Base-by-base conservation (phyloP, 2,113 vertebrate genomes). In the Crocuta crocuta region DNA sequence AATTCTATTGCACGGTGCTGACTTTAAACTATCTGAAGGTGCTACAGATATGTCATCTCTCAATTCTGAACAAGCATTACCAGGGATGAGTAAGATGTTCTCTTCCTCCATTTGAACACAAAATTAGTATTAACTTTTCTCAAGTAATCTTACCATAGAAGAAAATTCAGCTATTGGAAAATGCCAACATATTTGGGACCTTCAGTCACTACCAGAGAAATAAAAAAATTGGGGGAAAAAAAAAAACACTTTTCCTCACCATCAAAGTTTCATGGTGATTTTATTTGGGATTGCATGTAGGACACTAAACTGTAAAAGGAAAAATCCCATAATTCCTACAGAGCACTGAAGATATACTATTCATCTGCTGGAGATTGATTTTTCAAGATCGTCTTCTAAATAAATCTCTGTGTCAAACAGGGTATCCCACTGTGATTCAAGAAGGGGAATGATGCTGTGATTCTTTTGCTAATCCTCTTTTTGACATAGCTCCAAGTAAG, bases 91-190 rank as follows among this genome's bases (percentile, higher is more conserved):
- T 31, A 33, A 50, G 33, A 43, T 16, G 10, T 39, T 5, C 48
- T 63, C 28, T 68, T 17, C 21, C 74, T 10, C 26, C 7, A 53
- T 45, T 11, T n/a, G 39, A 92, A n/a, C 13, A 23, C 50, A 73
- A 50, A 84, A 9, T 28, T n/a, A 82, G 48, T 61, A 55, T 33
- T 78, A 78, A 45, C 8, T 50, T 85, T 89, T 28, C 8, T 21
- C 16, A 76, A 43, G 58, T 19, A 63, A 73, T 73, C 31, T 3
- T 13, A n/a, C 19, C 35, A 28, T 2, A 53, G 53, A 90, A 76
- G 68, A 94, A 81, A 89, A 95, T 78, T 81, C 50, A 89, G n/a
- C 28, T 76, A 65, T 70, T 84, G 65, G 93, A 89, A 84, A 76
- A 76, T 50, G 65, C 8, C 39, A 95, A 21, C 7, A 11, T 48